phyloP scores from a whole-genome alignment of 2,113 vertebrate genomes.

The Muscicapa adusta region DNA sequence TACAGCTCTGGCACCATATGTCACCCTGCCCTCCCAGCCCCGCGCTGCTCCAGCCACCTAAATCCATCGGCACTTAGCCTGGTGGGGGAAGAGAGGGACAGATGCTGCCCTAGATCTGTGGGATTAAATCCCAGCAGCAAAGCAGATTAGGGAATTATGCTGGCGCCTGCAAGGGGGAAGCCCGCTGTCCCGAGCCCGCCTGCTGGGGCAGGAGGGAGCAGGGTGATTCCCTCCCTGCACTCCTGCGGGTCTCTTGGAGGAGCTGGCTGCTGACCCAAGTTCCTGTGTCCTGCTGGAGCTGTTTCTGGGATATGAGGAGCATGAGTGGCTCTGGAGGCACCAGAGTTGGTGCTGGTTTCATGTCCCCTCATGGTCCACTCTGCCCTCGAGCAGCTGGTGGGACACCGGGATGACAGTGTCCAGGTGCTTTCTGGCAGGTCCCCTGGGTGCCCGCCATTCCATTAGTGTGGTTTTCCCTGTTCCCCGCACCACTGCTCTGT shows the following conservation, averaged over 20 bases:
- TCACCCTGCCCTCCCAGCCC: neutral
- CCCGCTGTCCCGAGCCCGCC: neutral
- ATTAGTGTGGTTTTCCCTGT: accelerated
- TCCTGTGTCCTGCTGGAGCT: accelerated
- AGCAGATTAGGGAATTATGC: conserved; percentile 72
- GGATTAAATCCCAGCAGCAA: conserved; percentile 72
- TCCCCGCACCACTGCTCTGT: neutral
- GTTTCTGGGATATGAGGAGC: neutral
- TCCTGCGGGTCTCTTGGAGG: neutral
- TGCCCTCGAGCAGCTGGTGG: too few species aligned
- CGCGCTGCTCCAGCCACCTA: neutral
- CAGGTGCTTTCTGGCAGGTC: neutral
- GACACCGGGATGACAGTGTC: accelerated
- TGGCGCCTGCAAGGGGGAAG: conserved; percentile 44
- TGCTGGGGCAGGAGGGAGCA: neutral
- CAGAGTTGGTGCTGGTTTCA: neutral
- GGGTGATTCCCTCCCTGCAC: neutral
- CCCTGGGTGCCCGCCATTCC: accelerated
- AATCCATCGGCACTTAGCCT: neutral
- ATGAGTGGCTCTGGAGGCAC: neutral
- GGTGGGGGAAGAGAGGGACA: conserved; percentile 54
- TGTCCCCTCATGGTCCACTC: too few species aligned
- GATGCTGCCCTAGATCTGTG: conserved; percentile 73
- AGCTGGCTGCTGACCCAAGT: neutral
- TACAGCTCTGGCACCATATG: neutral